phyloP scores from a whole-genome alignment of 2,113 vertebrate genomes.

The Stomatorhinus ivindoensis region DNA sequence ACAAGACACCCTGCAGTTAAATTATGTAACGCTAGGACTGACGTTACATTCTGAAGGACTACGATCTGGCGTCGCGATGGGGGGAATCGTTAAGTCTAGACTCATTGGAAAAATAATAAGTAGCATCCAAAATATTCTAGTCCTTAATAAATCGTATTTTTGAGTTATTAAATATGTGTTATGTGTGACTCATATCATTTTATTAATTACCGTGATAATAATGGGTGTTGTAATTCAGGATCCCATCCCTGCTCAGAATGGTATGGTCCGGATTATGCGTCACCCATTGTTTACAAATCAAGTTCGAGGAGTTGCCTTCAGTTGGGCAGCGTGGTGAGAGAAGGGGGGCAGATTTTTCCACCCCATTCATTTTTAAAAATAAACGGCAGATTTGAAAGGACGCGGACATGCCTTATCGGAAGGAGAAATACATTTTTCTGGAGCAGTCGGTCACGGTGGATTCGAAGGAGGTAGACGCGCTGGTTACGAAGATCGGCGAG shows the following conservation, averaged over 20 bases:
- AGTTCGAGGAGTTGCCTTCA: constrained; percentile 38
- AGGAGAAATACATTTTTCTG: constrained; percentile 71
- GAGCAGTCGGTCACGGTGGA: constrained; percentile 73
- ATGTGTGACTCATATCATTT: too few relatives aligned
- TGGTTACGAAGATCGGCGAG: constrained; percentile 74
- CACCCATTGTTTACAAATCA: constrained; percentile 82
- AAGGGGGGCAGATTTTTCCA: constrained; percentile 20
- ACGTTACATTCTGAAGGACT: constrained; percentile 12
- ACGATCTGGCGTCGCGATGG: background rate
- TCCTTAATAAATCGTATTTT: background rate
- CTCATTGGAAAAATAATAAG: background rate
- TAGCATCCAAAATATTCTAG: background rate
- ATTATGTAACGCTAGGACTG: constrained; percentile 17
- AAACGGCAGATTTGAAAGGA: background rate
- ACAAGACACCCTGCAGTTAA: constrained; percentile 8
- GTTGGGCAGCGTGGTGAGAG: constrained; percentile 48
- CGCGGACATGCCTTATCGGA: constrained; percentile 67
- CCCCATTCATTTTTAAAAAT: constrained; percentile 31
- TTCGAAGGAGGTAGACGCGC: constrained; percentile 73
- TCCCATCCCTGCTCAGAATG: constrained; percentile 30
- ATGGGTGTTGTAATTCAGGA: background rate
- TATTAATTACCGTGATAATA: background rate
- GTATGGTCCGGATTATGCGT: constrained; percentile 54
- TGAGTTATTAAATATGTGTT: background rate
- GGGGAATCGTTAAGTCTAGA: background rate